A percentile compares a stretch with the other conserved stretches of the same genome.
Evolutionary conservation across 2,113 vertebrate species (phyloP).

Genomic region (Neotoma lepida): DNA sequence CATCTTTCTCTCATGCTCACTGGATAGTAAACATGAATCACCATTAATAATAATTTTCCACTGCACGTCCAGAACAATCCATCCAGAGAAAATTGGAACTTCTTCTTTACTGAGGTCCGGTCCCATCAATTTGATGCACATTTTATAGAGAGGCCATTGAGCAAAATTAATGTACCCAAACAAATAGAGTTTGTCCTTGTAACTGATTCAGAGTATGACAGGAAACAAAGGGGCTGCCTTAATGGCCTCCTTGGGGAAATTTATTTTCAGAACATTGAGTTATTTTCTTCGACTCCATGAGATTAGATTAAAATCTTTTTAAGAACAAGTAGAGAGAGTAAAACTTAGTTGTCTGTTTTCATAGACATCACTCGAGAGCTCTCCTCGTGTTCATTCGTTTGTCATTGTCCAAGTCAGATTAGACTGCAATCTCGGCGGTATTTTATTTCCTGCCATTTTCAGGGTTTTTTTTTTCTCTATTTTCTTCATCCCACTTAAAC

Average conservation of each 20-base stretch:
- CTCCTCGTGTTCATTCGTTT: conserved; percentile 53
- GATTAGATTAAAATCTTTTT: conserved; percentile 77
- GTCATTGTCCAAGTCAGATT: conserved; percentile 56
- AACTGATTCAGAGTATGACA: conserved; percentile 80
- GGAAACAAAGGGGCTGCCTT: conserved; percentile 79
- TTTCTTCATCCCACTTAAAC: not conserved
- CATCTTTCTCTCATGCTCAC: conserved; percentile 67
- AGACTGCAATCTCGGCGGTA: conserved; percentile 11
- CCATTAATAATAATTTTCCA: conserved; percentile 82
- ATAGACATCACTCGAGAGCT: conserved; percentile 65
- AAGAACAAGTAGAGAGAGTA: conserved; percentile 36
- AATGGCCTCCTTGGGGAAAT: conserved; percentile 80
- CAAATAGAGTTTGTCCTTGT: conserved; percentile 84
- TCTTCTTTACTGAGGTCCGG: conserved; percentile 81
- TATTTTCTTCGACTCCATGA: conserved; percentile 75
- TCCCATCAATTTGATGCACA: conserved; percentile 82
- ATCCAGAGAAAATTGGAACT: conserved; percentile 82
- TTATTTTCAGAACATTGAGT: conserved; percentile 81
- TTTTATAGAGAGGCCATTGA: conserved; percentile 83
- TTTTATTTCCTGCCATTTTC: conserved; percentile 50
- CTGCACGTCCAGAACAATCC: conserved; percentile 77
- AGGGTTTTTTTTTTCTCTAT: not conserved
- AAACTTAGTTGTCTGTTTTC: conserved; percentile 68
- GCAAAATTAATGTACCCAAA: conserved; percentile 83
- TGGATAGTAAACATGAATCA: conserved; percentile 77